Evolutionary conservation across 2,113 vertebrate genomes (phyloP), one percentile per base, ranked within the genome.

Genomic region (Misgurnus anguillicaudatus): DNA sequence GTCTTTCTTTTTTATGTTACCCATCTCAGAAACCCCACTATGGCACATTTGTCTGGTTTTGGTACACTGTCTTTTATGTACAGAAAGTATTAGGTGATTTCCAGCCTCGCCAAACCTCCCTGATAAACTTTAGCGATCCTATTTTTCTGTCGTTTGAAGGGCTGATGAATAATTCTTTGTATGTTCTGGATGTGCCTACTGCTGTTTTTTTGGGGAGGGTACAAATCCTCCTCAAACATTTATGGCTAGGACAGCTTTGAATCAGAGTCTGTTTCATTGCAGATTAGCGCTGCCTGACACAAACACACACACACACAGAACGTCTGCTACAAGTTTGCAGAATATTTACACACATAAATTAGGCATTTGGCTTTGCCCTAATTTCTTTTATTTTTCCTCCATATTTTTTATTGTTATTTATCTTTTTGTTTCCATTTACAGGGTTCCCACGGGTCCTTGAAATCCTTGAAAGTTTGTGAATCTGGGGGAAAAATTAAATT

Each of bases 361-460:
- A 84, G 75, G 80, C 82, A 53, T 89, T 90, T 85, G 80, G 85
- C 36, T 67, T 24, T 66, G 42, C 67, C 51, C 47, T 71, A 21
- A 31, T 80, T 75, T 70, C 31, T 75, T 75, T 48, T 14, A 8
- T 4, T 60, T 75, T 19, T 31, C 17, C 21, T 24, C 3, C 55
- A 4, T 9, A 60, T 41, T 10, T n/a, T n/a, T 24, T 41, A 10
- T 53, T 36, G 61, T n/a, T 11, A 16, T 53, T 11, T 8, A 31
- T 75, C 41, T 19, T 7, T 58, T 75, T 24, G 31, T 14, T 24
- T 57, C 48, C 11, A 6, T 74, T 65, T n/a, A n/a, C n/a, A n/a
- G n/a, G n/a, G n/a, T n/a, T n/a, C n/a, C n/a, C n/a, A n/a, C n/a
- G n/a, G n/a, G n/a, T n/a, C n/a, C n/a, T n/a, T n/a, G n/a, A n/a